Percentiles rank a stretch among this genome's conserved stretches.
phyloP scores from a whole-genome alignment of 2,113 vertebrate genomes.

The Burhinus oedicnemus region DNA sequence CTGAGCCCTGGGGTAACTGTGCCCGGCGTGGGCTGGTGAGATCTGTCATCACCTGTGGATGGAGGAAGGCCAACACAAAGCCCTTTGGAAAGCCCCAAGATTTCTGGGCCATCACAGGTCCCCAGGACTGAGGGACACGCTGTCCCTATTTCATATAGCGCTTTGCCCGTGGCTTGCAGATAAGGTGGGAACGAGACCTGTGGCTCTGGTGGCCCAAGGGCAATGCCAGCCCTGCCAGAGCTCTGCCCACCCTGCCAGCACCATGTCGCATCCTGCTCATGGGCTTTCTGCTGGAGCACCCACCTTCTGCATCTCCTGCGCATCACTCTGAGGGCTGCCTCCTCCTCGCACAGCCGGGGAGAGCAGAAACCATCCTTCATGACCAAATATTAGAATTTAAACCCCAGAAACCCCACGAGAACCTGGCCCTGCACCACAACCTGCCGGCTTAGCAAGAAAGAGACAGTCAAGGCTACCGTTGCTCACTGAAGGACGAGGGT shows the following conservation, averaged over 20 bases:
- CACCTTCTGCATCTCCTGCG: neutral
- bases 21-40: fast-evolving
- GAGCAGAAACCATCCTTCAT: neutral
- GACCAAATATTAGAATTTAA: neutral
- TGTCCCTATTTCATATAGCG: neutral
- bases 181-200: no score
- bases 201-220: no score
- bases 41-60: fast-evolving
- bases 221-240: no score
- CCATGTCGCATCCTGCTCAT: no score
- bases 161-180: fast-evolving
- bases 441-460: neutral
- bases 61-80: neutral
- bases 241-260: no score
- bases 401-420: neutral
- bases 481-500: slow-evolving; percentile 69
- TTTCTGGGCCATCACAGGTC: neutral
- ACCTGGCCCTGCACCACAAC: neutral
- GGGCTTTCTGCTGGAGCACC: no score
- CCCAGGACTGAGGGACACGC: neutral
- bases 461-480: slow-evolving; percentile 41
- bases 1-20: neutral
- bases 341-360: neutral
- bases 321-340: neutral
- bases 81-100: neutral